Conservation (phyloP, 64 coral and sea anemone genomes). For the Montipora capricornis region DNA sequence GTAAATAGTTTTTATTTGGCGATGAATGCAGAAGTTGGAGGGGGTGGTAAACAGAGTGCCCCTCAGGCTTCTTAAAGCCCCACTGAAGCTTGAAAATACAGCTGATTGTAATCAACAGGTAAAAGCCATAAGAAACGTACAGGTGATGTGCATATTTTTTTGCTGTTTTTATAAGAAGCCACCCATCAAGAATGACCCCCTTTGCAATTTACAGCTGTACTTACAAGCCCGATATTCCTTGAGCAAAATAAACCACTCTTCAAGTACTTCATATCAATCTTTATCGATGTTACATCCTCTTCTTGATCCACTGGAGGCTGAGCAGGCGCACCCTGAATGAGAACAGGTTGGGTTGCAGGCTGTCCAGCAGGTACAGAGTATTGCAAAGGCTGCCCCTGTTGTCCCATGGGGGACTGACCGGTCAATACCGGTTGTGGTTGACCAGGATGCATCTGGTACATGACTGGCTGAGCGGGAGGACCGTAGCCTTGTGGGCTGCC, state of each 20-base stretch:
- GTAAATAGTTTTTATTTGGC: no score
- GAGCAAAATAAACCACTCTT: not conserved
- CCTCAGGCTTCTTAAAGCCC: no score
- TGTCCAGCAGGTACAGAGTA: slow-evolving; percentile 5
- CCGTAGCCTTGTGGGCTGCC: no score
- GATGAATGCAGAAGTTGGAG: no score
- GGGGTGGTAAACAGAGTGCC: no score
- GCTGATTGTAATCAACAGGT: no score
- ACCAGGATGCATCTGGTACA: slow-evolving; percentile 4
- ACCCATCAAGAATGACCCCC: no score
- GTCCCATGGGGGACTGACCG: not conserved
- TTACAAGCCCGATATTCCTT: not conserved
- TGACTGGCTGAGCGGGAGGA: not conserved
- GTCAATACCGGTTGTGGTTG: not conserved
- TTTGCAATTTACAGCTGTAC: not conserved
- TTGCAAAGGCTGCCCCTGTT: not conserved
- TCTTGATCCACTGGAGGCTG: not conserved
- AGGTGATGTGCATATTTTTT: not conserved
- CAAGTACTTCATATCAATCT: not conserved
- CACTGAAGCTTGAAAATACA: no score
- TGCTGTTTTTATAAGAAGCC: not conserved
- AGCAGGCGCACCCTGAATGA: not conserved
- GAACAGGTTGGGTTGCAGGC: not conserved
- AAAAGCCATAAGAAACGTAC: not conserved
- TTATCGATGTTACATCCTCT: not conserved